Evolutionary conservation across 2,888 invertebrate species (phyloP).

Genomic region (Escarpia spicata): DNA sequence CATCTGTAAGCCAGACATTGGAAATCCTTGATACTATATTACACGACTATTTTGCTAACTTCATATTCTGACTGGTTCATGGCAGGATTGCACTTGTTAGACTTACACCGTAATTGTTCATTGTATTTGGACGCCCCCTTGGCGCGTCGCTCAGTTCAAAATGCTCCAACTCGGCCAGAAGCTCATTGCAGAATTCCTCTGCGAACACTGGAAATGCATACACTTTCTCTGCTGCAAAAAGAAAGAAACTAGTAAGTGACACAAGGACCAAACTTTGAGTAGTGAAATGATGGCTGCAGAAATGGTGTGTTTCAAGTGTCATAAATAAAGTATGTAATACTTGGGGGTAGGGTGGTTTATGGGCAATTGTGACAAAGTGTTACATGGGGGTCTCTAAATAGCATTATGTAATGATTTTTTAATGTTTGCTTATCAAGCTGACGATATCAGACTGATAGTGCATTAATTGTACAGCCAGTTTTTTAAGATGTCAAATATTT

Average conservation of each 20-base stretch:
- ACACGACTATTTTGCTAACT: neutral
- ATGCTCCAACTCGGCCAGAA: constrained; percentile 63
- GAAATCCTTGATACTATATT: neutral
- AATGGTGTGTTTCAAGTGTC: neutral
- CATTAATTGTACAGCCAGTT: no score
- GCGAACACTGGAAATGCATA: constrained; percentile 65
- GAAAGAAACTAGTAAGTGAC: neutral
- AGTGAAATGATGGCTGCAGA: neutral
- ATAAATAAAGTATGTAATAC: no score
- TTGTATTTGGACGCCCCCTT: constrained; percentile 66
- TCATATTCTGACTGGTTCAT: neutral
- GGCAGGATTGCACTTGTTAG: neutral
- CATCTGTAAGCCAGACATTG: neutral
- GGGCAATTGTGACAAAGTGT: no score
- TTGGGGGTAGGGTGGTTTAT: no score
- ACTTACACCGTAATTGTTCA: constrained; percentile 67
- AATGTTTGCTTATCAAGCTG: no score
- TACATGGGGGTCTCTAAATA: no score
- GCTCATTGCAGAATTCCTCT: constrained; percentile 58
- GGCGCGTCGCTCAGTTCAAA: constrained; percentile 63
- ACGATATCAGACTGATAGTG: no score
- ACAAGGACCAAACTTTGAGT: neutral
- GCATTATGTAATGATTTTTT: no score
- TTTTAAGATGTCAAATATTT: no score
- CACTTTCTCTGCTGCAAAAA: constrained; percentile 52